Evolutionary conservation across 2,797 vertebrate species (phyloP).

Genomic region (Bradypus variegatus): DNA sequence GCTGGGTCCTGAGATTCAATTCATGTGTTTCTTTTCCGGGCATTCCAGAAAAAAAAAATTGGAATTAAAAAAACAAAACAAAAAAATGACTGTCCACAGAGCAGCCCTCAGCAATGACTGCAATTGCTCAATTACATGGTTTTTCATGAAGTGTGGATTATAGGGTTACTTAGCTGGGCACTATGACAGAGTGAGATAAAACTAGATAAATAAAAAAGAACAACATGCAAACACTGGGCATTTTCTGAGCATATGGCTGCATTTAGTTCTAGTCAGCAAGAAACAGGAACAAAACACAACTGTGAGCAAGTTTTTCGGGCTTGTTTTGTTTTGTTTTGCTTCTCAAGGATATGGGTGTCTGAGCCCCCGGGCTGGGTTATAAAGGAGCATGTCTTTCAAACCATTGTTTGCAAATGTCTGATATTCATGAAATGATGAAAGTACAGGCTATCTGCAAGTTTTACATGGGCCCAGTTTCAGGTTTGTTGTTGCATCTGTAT

Average conservation of each 20-base stretch:
- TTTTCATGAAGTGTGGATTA: conserved; percentile 58
- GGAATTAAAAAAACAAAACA: neutral
- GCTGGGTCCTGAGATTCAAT: neutral
- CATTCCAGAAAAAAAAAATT: conserved; percentile 5
- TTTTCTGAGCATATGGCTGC: conserved; percentile 28
- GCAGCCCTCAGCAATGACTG: conserved; percentile 4
- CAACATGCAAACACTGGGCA: neutral
- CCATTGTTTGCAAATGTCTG: neutral
- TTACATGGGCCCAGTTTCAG: neutral
- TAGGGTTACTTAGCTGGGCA: conserved; percentile 54
- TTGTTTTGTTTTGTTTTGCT: neutral
- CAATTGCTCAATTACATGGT: conserved; percentile 25
- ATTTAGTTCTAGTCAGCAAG: conserved; percentile 54
- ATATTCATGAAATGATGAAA: neutral
- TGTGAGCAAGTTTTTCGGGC: neutral
- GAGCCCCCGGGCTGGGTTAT: neutral
- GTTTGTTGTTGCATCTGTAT: neutral
- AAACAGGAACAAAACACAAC: conserved; percentile 12
- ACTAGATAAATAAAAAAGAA: neutral
- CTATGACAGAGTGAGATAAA: conserved; percentile 52
- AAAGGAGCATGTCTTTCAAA: neutral
- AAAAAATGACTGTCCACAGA: conserved; percentile 6
- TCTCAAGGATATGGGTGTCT: neutral
- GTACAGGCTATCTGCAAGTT: neutral
- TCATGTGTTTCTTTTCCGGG: neutral